Evolutionary conservation across 2,113 vertebrate species (phyloP).

Genomic region (Dromaius novaehollandiae): DNA sequence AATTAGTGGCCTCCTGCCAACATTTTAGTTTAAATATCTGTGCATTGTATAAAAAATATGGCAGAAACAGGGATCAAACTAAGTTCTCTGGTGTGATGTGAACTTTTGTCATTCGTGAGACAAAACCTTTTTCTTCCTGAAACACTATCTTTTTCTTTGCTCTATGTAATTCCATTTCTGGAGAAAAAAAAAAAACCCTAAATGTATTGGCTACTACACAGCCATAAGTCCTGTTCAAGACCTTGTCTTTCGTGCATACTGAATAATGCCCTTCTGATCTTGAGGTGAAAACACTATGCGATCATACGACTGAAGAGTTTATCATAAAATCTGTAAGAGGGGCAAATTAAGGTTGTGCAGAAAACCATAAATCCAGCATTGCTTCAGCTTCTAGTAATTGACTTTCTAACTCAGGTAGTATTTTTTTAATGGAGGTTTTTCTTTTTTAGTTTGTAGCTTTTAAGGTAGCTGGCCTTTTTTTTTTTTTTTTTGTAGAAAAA

Average conservation of each 20-base stretch:
- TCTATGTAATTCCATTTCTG: background rate
- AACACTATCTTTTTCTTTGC: background rate
- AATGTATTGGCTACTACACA: background rate
- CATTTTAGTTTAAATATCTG: conserved; percentile 1
- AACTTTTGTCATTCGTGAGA: background rate
- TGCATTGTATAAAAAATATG: background rate
- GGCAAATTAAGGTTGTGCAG: conserved; percentile 34
- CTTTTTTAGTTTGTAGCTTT: background rate
- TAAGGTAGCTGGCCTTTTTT: background rate
- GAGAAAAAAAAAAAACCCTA: background rate
- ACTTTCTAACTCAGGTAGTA: conserved; percentile 22
- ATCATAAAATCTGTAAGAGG: conserved; percentile 8
- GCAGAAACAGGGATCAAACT: background rate
- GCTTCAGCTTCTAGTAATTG: conserved; percentile 8
- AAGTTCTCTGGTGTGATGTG: background rate
- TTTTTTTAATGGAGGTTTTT: background rate
- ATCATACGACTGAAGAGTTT: conserved; percentile 1
- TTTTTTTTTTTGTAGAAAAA: background rate
- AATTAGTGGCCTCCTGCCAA: conserved; percentile 1
- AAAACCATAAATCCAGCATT: conserved; percentile 25
- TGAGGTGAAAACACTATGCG: background rate
- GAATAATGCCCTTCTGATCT: background rate
- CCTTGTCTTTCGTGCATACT: background rate
- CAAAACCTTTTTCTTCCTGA: background rate
- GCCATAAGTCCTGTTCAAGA: background rate